phyloP scores from a whole-genome alignment of 2,888 invertebrate genomes.

The Drosophila helvetica region DNA sequence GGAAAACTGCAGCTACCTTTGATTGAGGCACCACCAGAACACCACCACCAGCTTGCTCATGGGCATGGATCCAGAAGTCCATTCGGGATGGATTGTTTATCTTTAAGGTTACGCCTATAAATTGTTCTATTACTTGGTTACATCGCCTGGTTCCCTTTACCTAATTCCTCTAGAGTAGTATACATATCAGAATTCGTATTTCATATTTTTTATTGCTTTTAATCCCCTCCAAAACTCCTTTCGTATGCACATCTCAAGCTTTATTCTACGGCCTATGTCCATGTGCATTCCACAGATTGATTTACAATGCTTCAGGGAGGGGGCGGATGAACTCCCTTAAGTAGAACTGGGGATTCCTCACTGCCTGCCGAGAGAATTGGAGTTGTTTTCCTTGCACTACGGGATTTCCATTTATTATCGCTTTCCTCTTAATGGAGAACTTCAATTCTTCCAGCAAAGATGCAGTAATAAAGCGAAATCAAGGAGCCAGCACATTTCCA shows the following conservation, averaged over 20 bases:
- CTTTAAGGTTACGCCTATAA: neutral
- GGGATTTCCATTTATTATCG: conserved; percentile 15
- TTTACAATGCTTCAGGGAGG: neutral
- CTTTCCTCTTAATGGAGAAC: conserved; percentile 11
- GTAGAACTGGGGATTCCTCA: neutral
- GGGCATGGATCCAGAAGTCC: too few relatives aligned
- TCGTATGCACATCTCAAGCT: neutral
- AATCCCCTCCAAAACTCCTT: neutral
- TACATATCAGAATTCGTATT: too few relatives aligned
- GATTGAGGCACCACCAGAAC: too few relatives aligned
- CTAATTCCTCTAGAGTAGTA: neutral
- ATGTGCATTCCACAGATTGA: neutral
- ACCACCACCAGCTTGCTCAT: too few relatives aligned
- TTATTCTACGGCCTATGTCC: neutral
- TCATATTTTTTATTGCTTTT: neutral
- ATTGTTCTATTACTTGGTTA: neutral
- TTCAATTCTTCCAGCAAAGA: conserved; percentile 14
- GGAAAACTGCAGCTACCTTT: too few relatives aligned
- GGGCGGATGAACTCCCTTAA: neutral
- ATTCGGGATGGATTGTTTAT: too few relatives aligned
- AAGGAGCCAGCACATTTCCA: conserved; percentile 18
- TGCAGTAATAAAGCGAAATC: conserved; percentile 16
- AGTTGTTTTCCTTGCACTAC: neutral
- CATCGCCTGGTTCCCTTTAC: too few relatives aligned
- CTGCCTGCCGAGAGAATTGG: neutral